phyloP scores from a whole-genome alignment of 2,888 invertebrate species.

The Nemapogon koenigi region DNA sequence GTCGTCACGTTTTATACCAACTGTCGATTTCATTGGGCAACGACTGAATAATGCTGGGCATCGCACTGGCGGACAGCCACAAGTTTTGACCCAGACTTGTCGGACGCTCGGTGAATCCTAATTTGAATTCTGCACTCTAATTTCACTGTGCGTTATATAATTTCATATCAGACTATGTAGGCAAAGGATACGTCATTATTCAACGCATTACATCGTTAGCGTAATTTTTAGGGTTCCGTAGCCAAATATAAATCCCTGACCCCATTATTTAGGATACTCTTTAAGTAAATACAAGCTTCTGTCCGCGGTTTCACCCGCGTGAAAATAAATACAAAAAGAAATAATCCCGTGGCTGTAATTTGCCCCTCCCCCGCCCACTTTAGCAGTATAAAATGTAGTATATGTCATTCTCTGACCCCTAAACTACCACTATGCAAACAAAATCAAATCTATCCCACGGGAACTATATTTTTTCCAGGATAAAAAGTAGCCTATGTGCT shows the following conservation, averaged over 20 bases:
- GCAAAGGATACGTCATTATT: neutral
- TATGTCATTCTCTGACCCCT: no score
- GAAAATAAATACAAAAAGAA: no score
- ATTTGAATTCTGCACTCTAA: conserved; percentile 45
- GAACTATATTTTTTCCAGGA: no score
- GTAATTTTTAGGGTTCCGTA: neutral
- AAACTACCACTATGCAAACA: no score
- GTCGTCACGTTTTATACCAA: conserved; percentile 49
- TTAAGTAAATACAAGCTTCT: no score
- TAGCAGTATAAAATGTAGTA: no score
- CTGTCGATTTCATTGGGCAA: conserved; percentile 44
- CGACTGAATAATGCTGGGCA: conserved; percentile 43
- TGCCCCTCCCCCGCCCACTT: no score
- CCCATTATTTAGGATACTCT: no score
- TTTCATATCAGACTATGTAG: conserved; percentile 8
- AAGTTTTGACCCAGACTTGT: conserved; percentile 50
- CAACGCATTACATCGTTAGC: neutral
- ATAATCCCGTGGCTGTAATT: no score
- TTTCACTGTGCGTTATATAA: conserved; percentile 56
- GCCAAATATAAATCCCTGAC: neutral
- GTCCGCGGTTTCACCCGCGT: no score
- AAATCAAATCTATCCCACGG: no score
- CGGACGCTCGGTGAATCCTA: conserved; percentile 47
- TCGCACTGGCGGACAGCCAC: conserved; percentile 34
- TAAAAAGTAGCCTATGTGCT: no score